Evolutionary conservation across 2,888 invertebrate genomes (phyloP).

Genomic region (Himalopsyche kuldschensis): DNA sequence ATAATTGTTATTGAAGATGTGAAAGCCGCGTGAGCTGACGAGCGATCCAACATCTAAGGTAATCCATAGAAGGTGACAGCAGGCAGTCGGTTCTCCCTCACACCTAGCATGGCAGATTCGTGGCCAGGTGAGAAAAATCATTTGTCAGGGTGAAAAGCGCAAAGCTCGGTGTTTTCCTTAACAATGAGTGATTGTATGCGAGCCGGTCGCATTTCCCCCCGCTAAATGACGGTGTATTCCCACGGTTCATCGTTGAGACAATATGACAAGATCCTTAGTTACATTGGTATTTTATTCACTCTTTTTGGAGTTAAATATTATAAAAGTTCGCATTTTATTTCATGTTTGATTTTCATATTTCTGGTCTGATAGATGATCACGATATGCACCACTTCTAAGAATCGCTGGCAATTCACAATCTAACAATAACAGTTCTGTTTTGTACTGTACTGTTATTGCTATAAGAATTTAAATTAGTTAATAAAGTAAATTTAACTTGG

Average conservation of each 20-base stretch:
- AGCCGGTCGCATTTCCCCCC: constrained; percentile 7
- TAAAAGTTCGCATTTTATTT: too few relatives aligned
- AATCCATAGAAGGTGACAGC: neutral
- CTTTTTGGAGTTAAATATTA: neutral
- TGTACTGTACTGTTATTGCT: too few relatives aligned
- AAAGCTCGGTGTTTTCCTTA: constrained; percentile 33
- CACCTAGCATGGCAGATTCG: neutral
- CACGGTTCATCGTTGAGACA: neutral
- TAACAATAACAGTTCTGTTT: too few relatives aligned
- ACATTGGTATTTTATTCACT: neutral
- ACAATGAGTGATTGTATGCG: constrained; percentile 38
- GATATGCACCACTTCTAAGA: too few relatives aligned
- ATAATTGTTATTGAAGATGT: too few relatives aligned
- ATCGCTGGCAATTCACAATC: too few relatives aligned
- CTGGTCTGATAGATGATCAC: too few relatives aligned
- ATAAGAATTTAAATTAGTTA: too few relatives aligned
- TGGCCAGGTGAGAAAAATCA: constrained; percentile 27
- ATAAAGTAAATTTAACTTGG: too few relatives aligned
- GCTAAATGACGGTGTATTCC: neutral
- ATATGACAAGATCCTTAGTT: neutral
- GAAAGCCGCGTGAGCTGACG: neutral
- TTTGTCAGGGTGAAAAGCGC: constrained; percentile 30
- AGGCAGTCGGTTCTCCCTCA: neutral
- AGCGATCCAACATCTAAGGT: neutral
- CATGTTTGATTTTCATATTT: too few relatives aligned